Percentiles rank a stretch among this genome's conserved stretches.
These are phyloP conservation scores for Pseudonaja textilis DNA, from an alignment of 2,113 vertebrate species.

Conservation along the genomic window DNA sequence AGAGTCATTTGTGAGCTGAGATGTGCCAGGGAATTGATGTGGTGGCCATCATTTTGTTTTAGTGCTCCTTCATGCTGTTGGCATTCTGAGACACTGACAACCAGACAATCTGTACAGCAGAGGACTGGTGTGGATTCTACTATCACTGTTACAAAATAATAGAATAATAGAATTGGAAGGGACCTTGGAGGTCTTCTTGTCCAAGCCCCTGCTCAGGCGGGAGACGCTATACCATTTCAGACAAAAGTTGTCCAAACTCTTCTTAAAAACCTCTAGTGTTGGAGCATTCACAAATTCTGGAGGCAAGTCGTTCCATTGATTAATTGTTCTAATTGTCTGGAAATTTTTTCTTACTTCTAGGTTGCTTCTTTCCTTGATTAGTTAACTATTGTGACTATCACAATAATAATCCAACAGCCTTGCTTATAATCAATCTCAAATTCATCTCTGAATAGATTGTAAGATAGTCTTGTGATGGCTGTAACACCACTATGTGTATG, in stretches of 20 bases:
- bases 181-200: neutral
- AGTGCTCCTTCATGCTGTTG: neutral
- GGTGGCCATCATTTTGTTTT: constrained; percentile 7
- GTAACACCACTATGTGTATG: neutral
- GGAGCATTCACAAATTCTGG: neutral
- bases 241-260: neutral
- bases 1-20: constrained; percentile 14
- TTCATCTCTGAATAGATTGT: neutral
- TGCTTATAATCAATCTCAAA: constrained; percentile 1
- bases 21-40: neutral
- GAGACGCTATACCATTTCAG: neutral
- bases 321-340: neutral
- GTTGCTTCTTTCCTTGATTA: neutral
- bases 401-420: neutral
- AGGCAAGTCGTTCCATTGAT: neutral
- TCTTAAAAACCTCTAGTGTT: neutral
- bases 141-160: neutral
- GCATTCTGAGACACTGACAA: constrained; percentile 1
- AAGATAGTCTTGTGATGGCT: neutral
- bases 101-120: neutral
- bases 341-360: neutral
- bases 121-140: neutral
- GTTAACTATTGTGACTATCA: neutral
- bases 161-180: neutral
- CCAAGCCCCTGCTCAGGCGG: neutral